Base-by-base conservation (phyloP, 2,797 vertebrate genomes). In the Staurois parvus region DNA sequence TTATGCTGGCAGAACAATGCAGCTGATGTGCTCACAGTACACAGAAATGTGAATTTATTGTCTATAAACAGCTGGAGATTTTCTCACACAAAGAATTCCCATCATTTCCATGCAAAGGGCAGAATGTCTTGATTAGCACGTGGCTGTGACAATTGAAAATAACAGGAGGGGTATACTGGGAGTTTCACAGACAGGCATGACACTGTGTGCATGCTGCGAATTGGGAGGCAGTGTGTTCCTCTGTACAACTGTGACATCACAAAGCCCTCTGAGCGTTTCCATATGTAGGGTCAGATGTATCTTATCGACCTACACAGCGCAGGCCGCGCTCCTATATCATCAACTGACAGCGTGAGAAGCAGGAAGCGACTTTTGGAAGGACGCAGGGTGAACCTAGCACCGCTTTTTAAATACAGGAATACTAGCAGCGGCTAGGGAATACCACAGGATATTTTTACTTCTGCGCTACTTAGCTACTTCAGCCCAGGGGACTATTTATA, bases 241-340 rank as follows among this genome's bases (percentile, higher is more conserved):
- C 72, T 62, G 32, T 32, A 72, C 85, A 86, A 74, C 79, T 82
- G 79, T 81, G 75, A 72, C 67, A 72, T 82, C 73, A 82, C 73
- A 64, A 19, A 85, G 84, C 70, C 72, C 72, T 37, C 75, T 82
- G 73, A 86, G 29, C 67, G 30, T 12, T 86, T 86, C 85, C 85
- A 86, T 86, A 86, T 86, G 85, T 83, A 74, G 56, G 24, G 59
- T 73, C 6, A 62, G 66, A 30, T 79, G 80, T 72, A 59, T 52
- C 32, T 68, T 78, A 42, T 30, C 28, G 9, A 13, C 4, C 28
- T 28, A 30, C 67, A 83, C 56, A 59, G 21, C 17, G 28, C 24
- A 66, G 56, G 12, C 76, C 42, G 66, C n/a, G 6, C 37, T 56
- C 37, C 69, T 72, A 32, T 56, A 86, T 72, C 48, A 72, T 40